These are phyloP conservation scores for Pteruthius melanotis DNA, from an alignment of 2,113 vertebrate species.

Conservation along the genomic window DNA sequence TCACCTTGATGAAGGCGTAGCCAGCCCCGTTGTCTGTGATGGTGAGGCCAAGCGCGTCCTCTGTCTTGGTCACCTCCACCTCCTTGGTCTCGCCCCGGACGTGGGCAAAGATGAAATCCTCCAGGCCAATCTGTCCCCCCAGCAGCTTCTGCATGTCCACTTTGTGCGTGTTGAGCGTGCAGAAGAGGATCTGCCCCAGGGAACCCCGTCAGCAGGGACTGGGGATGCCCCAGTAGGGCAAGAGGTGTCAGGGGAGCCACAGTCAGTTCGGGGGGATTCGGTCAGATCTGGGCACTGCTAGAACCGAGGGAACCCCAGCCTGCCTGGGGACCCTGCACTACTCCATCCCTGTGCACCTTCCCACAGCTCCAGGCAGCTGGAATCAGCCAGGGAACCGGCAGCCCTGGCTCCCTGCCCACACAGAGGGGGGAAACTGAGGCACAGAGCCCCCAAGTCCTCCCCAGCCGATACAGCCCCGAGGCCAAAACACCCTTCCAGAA, in stretches of 20 bases:
- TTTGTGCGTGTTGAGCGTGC: slow-evolving; percentile 96
- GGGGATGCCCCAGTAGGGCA: not conserved
- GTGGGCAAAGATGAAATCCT: slow-evolving; percentile 97
- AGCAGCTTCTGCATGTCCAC: slow-evolving; percentile 98
- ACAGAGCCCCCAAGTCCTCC: not conserved
- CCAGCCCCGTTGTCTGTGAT: slow-evolving; percentile 96
- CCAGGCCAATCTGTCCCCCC: slow-evolving; percentile 94
- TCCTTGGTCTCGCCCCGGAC: slow-evolving; percentile 93
- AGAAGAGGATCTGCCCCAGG: slow-evolving; percentile 88
- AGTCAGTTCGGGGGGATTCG: fast-evolving
- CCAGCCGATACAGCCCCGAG: not conserved
- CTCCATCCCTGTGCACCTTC: not conserved
- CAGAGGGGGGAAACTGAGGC: not conserved
- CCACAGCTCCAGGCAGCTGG: not conserved
- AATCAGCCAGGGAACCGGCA: not conserved
- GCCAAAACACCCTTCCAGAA: not conserved
- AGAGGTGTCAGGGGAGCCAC: fast-evolving
- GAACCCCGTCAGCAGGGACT: not conserved
- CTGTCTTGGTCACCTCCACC: slow-evolving; percentile 93
- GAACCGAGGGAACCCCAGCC: not conserved
- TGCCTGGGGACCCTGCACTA: not conserved
- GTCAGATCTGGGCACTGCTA: not conserved
- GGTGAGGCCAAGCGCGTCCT: slow-evolving; percentile 93
- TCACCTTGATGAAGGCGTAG: slow-evolving; percentile 96
- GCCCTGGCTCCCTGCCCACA: fast-evolving